Percentiles rank a stretch among this genome's conserved stretches.
Evolutionary conservation across 2,797 vertebrate species (phyloP).

Genomic region (Chelmon rostratus): DNA sequence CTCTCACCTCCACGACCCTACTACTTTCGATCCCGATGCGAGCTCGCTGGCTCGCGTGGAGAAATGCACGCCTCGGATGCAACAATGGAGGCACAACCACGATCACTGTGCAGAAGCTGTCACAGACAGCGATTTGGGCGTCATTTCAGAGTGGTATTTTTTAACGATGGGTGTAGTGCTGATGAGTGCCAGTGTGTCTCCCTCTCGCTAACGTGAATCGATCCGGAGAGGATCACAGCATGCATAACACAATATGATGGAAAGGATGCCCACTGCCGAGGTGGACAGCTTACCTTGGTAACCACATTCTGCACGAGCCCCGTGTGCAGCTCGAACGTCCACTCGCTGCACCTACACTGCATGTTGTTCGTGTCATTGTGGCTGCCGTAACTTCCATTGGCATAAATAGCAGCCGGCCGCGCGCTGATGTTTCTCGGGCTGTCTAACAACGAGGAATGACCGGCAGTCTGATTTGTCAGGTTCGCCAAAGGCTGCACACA

Average conservation of each 20-base stretch:
- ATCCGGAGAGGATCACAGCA: conserved; percentile 13
- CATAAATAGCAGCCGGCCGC: conserved; percentile 41
- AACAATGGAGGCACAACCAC: conserved; percentile 35
- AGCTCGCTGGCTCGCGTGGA: conserved; percentile 20
- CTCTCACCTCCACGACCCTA: conserved; percentile 22
- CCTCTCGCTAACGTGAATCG: conserved; percentile 12
- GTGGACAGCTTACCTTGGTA: conserved; percentile 90
- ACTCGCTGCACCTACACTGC: conserved; percentile 87
- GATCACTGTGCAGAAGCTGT: conserved; percentile 13
- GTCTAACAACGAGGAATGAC: conserved; percentile 51
- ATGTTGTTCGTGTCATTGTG: conserved; percentile 64
- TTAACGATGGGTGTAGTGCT: neutral
- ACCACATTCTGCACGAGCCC: conserved; percentile 94
- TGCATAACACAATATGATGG: conserved; percentile 33
- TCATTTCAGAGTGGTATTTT: neutral
- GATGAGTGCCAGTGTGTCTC: conserved; percentile 2
- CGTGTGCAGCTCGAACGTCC: conserved; percentile 89
- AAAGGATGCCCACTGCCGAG: conserved; percentile 29
- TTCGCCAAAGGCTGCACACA: conserved; percentile 82
- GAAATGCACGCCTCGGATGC: conserved; percentile 8
- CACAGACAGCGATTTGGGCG: neutral
- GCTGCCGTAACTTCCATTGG: conserved; percentile 57
- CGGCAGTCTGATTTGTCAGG: conserved; percentile 57
- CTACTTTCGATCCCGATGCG: conserved; percentile 4
- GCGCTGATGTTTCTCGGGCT: conserved; percentile 50